Evolutionary conservation across 2,888 invertebrate species (phyloP).

Genomic region (Rhagonycha lutea): DNA sequence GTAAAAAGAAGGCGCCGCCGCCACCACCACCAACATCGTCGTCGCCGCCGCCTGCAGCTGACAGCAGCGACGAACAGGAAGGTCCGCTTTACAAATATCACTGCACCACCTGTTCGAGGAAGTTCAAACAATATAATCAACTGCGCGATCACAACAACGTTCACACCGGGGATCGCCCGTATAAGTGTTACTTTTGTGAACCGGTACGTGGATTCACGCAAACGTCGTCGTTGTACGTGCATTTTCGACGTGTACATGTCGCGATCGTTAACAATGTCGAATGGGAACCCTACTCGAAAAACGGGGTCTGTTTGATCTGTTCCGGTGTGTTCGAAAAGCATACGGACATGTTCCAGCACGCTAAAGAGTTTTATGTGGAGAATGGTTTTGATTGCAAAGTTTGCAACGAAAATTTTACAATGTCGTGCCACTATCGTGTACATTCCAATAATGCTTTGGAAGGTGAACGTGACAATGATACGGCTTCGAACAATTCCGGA

Average conservation of each 20-base stretch:
- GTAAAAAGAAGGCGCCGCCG: not conserved
- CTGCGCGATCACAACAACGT: conserved; percentile 19
- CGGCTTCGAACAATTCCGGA: not conserved
- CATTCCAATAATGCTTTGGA: conserved; percentile 3
- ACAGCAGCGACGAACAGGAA: not conserved
- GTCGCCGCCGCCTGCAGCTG: not conserved
- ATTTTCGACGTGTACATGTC: conserved; percentile 16
- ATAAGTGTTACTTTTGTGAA: conserved; percentile 21
- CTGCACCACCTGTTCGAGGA: conserved; percentile 10
- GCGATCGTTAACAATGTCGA: conserved; percentile 14
- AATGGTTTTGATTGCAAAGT: conserved; percentile 10
- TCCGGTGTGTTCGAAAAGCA: conserved; percentile 17
- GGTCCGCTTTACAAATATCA: conserved; percentile 1
- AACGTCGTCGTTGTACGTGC: conserved; percentile 23
- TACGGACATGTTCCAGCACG: conserved; percentile 14
- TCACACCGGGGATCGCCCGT: conserved; percentile 21
- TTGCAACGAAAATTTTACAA: conserved; percentile 5
- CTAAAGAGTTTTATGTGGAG: conserved; percentile 12
- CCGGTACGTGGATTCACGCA: conserved; percentile 21
- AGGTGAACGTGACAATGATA: not conserved
- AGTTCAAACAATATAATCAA: conserved; percentile 21
- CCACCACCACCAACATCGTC: too few species aligned
- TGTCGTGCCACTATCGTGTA: conserved; percentile 15
- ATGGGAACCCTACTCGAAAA: conserved; percentile 23
- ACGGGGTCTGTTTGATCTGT: conserved; percentile 16